Evolutionary conservation across 1,140 invertebrate genomes (phyloP).

Genomic region (Psilanteris sp.): DNA sequence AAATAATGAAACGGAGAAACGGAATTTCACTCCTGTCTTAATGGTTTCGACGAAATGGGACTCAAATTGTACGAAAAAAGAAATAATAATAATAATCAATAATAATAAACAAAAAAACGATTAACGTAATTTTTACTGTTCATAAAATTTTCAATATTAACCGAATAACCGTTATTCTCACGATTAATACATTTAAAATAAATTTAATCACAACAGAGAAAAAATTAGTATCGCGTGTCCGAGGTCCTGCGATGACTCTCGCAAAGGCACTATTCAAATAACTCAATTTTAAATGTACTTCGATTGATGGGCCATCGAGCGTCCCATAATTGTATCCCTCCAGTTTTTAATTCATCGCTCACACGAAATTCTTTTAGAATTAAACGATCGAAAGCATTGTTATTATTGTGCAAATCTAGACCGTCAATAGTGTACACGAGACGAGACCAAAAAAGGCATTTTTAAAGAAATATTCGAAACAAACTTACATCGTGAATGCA

Average conservation of each 20-base stretch:
- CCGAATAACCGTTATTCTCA: constrained; percentile 30
- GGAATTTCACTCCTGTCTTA: too few species aligned
- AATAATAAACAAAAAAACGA: too few species aligned
- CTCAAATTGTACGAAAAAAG: constrained; percentile 39
- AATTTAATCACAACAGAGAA: constrained; percentile 8
- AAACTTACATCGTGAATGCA: too few species aligned
- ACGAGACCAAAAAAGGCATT: constrained; percentile 4
- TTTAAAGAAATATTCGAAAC: not conserved
- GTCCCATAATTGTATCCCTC: constrained; percentile 65
- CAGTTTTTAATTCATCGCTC: constrained; percentile 70
- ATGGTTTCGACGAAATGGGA: constrained; percentile 50
- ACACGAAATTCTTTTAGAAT: constrained; percentile 59
- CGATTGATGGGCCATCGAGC: constrained; percentile 46
- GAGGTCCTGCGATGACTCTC: constrained; percentile 46
- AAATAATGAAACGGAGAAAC: too few species aligned
- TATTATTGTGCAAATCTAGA: constrained; percentile 30
- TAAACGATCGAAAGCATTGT: constrained; percentile 18
- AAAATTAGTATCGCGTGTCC: constrained; percentile 31
- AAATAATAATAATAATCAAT: too few species aligned
- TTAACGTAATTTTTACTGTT: constrained; percentile 53
- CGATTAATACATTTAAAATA: constrained; percentile 15
- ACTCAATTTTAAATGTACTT: constrained; percentile 51
- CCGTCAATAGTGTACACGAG: constrained; percentile 17
- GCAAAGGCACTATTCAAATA: constrained; percentile 31
- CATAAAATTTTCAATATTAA: constrained; percentile 54